These are phyloP conservation scores for Heterocephalus glaber DNA, from an alignment of 2,113 vertebrate genomes.

Conservation along the genomic window DNA sequence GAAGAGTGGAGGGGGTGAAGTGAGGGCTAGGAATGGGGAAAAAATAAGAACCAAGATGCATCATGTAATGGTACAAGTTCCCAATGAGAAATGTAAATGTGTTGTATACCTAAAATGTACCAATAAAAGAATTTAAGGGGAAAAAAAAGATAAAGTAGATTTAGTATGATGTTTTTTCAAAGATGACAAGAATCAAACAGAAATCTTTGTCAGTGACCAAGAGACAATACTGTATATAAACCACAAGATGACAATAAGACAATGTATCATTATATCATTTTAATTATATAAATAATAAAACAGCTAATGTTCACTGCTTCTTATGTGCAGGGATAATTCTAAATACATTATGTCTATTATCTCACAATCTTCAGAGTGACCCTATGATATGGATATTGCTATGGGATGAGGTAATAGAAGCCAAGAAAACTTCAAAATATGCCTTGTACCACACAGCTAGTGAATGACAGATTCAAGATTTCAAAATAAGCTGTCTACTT, in stretches of 20 bases:
- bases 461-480: not conserved
- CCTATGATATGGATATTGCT: not conserved
- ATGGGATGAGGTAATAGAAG: not conserved
- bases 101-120: too few species aligned
- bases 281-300: conserved; percentile 34
- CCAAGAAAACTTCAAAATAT: not conserved
- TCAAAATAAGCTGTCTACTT: not conserved
- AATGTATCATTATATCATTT: not conserved
- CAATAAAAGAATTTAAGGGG: too few species aligned
- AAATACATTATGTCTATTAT: conserved; percentile 7
- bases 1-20: too few species aligned
- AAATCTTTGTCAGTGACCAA: conserved; percentile 16
- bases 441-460: not conserved
- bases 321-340: not conserved
- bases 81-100: too few species aligned
- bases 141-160: not conserved
- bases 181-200: not conserved
- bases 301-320: not conserved
- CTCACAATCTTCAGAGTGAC: conserved; percentile 27
- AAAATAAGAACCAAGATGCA: too few species aligned
- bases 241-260: not conserved
- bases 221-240: not conserved
- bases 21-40: too few species aligned
- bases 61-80: too few species aligned
- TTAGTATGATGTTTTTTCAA: not conserved